These are phyloP conservation scores for Microctenopoma stevenorrisi DNA, from an alignment of 2,797 vertebrate species.

Conservation along the genomic window DNA sequence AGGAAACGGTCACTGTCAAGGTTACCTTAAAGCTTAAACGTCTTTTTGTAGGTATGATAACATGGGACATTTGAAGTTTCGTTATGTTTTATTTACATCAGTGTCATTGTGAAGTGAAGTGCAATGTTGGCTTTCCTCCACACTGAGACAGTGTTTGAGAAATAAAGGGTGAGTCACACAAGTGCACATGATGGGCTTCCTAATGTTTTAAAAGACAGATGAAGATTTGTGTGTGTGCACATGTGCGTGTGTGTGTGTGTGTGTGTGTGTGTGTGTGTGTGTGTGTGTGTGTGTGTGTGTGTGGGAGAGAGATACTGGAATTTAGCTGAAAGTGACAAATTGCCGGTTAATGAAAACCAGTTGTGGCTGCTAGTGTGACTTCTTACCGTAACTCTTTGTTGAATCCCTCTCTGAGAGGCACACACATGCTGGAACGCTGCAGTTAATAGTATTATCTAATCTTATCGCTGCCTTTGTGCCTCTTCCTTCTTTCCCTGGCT, in stretches of 20 bases:
- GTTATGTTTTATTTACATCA: conserved; percentile 22
- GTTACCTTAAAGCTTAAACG: too few species aligned
- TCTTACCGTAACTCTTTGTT: conserved; percentile 34
- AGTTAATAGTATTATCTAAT: conserved; percentile 14
- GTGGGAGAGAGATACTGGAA: conserved; percentile 16
- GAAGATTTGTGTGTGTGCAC: neutral
- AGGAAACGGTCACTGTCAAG: neutral
- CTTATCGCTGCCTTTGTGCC: conserved; percentile 16
- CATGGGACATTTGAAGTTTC: conserved; percentile 18
- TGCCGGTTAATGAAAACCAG: conserved; percentile 79
- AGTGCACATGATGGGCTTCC: neutral
- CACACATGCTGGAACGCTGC: conserved; percentile 41
- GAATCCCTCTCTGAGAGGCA: conserved; percentile 6
- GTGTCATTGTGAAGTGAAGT: conserved; percentile 25
- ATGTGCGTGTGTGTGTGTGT: conserved; percentile 6
- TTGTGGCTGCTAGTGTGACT: conserved; percentile 48
- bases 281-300: conserved; percentile 5
- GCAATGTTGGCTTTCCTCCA: conserved; percentile 56
- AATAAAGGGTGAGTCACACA: conserved; percentile 15
- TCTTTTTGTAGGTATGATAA: conserved; percentile 1
- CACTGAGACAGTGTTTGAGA: conserved; percentile 62
- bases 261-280: conserved; percentile 6
- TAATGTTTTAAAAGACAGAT: conserved; percentile 21
- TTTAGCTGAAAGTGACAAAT: conserved; percentile 69
- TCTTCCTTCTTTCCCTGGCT: conserved; percentile 7